Percentiles rank a stretch among this genome's conserved stretches.
phyloP scores from a whole-genome alignment of 2,888 invertebrate genomes.

The Hemistola chrysoprasaria region DNA sequence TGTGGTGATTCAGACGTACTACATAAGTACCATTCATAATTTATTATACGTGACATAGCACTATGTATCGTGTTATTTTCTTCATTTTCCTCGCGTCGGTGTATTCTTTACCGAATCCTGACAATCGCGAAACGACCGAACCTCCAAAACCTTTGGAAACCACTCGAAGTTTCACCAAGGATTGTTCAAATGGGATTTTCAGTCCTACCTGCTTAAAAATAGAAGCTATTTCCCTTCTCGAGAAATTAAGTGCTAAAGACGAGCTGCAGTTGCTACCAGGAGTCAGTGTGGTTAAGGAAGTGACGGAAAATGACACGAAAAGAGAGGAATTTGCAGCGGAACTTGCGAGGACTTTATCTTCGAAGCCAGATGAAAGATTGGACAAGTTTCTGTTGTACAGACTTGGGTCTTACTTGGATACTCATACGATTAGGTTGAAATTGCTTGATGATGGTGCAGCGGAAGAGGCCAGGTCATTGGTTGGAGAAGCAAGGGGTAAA shows the following conservation, averaged over 20 bases:
- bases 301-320: slow-evolving; percentile 74
- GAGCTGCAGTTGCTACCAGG: slow-evolving; percentile 50
- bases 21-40: too few species aligned
- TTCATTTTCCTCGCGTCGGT: slow-evolving; percentile 45
- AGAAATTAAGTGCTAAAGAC: slow-evolving; percentile 51
- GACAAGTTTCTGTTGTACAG: slow-evolving; percentile 89
- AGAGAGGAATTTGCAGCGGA: slow-evolving; percentile 88
- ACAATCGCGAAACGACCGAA: slow-evolving; percentile 39
- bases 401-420: slow-evolving; percentile 86
- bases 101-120: slow-evolving; percentile 61
- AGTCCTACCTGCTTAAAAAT: slow-evolving; percentile 54
- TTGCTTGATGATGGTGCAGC: slow-evolving; percentile 84
- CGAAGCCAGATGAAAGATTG: slow-evolving; percentile 88
- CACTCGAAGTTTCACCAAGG: slow-evolving; percentile 32
- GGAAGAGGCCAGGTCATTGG: slow-evolving; percentile 80
- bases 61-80: slow-evolving; percentile 54
- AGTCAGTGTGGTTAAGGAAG: slow-evolving; percentile 85
- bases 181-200: slow-evolving; percentile 52
- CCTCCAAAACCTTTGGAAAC: slow-evolving; percentile 41
- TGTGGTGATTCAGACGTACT: slow-evolving; percentile 57
- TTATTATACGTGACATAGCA: too few species aligned
- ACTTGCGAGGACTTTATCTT: slow-evolving; percentile 88
- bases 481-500: slow-evolving; percentile 78
- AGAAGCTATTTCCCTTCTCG: slow-evolving; percentile 50
- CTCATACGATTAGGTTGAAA: slow-evolving; percentile 87